Base-by-base conservation (phyloP, 2,888 invertebrate species). In the Brachypalpus laphriformis region DNA sequence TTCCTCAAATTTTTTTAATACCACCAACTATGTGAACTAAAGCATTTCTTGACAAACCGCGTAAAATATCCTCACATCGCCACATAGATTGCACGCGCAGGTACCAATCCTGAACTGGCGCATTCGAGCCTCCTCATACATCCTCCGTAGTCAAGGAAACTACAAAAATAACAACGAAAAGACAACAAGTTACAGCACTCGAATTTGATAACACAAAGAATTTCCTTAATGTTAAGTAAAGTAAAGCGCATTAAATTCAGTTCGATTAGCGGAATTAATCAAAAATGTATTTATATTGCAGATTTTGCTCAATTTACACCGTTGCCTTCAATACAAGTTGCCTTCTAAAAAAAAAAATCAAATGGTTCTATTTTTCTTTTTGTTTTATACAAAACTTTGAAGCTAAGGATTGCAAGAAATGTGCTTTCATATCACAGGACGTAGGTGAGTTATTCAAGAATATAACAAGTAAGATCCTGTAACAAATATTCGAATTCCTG, bases 181-280 rank as follows among this genome's bases (percentile, higher is more conserved):
- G 85, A 85, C 85, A 85, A 85, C 85, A 85, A 85, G 85, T 85
- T 76, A 81, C 80, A 71, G 81, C 70, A 85, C 40, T 80, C 40
- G 34, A 51, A 66, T 61, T 56, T 74, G 59, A 85, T 71, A 81
- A 81, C 71, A 81, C 40, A 65, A 71, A 47, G 59, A 28, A 66
- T 75, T 65, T 76, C n/a, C 8, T n/a, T 49, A 37, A 25, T 66
- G 56, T 47, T 42, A 68, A 40, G 8, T 61, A 66, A 76, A 71
- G 47, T 81, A 65, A 68, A 61, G 49, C 11, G 14, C 59, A 68
- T 49, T 47, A 3, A 11, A 57, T n/a, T 28, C 18, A 11, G 16
- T 56, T 16, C 8, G 11, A 49, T 8, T n/a, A n/a, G 4, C 2
- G 5, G 14, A 51, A 16, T 28, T 66, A 42, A 40, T 37, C 9